Percentiles rank a stretch among this genome's conserved stretches.
Conservation (phyloP, 2,797 vertebrate species). For the Danio kyathit region DNA sequence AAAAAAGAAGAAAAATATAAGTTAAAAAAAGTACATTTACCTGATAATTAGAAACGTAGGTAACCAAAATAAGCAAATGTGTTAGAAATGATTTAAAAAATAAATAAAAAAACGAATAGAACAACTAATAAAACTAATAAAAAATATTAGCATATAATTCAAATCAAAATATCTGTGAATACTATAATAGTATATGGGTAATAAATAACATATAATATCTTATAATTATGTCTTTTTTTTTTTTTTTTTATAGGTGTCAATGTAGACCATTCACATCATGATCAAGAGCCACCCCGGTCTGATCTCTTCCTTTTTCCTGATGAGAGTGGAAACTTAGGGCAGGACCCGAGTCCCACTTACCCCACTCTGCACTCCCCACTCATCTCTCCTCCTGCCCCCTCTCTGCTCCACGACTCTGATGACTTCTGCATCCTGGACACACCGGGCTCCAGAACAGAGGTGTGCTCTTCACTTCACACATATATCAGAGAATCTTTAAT, state of each 20-base stretch:
- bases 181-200: background rate
- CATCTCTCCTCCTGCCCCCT: slow-evolving; percentile 83
- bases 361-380: slow-evolving; percentile 86
- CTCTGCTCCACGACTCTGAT: slow-evolving; percentile 84
- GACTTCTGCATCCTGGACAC: slow-evolving; percentile 98
- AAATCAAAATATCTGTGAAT: background rate
- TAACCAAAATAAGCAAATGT: background rate
- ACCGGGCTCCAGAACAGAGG: slow-evolving; percentile 85
- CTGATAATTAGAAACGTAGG: too few species aligned
- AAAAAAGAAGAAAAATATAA: too few species aligned
- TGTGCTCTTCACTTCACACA: slow-evolving; percentile 67
- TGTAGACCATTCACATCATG: slow-evolving; percentile 80
- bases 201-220: background rate
- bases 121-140: background rate
- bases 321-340: slow-evolving; percentile 90
- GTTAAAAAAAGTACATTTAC: too few species aligned
- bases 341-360: slow-evolving; percentile 87
- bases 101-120: background rate
- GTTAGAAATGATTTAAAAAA: too few species aligned
- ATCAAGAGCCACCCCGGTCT: slow-evolving; percentile 87
- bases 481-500: background rate
- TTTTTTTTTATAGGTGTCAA: slow-evolving; percentile 76
- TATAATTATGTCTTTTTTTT: background rate
- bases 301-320: slow-evolving; percentile 98
- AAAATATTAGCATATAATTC: background rate